Evolutionary conservation across 92 coral and sea anemone species (phyloP), one percentile per base, ranked within the genome.

Genomic region (Muricea muricata): DNA sequence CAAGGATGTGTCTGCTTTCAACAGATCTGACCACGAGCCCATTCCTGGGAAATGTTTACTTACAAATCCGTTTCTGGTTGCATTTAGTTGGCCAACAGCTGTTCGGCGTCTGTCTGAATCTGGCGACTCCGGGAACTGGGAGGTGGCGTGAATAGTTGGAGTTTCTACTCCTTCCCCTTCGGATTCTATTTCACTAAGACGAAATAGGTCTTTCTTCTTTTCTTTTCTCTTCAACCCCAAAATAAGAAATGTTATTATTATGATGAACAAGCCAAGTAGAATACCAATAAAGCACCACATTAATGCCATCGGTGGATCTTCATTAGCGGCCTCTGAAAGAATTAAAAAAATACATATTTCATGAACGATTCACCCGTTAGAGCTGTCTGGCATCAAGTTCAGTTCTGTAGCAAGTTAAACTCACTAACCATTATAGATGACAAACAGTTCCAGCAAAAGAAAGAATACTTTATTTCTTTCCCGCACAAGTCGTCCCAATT

Each of bases 281-380:
- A 78, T 58, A 14, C 83, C 83, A 23, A 78, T 33, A 37, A 57
- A 78, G 54, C 83, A 78, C 83, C 83, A 78, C 34, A 78, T 34
- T 17, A 78, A 52, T 20, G 83, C 83, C 83, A 78, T 55, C 54
- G 50, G 31, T 20, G 83, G 83, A 30, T 78, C 65, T 56, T 78
- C 55, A 13, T 78, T 39, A 2, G 29, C 47, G 4, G 83, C 63
- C 57, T 78, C 83, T 78, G 35, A 37, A 70, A 14, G 21, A 70
- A 37, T 32, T 11, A 29, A 5, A 32, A 25, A 10, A 52, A 52
- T 10, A 52, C 20, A 9, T 29, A 25, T 65, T 29, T 13, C 20
- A 14, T 29, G 41, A 30, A 31, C 47, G 35, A 20, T 69, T 69
- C 10, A 20, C 6, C 34, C 1, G 41, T 7, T 28, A 67, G 75